Evolutionary conservation across 1,140 invertebrate species (phyloP), one percentile per base, ranked within the genome.

Genomic region (Ladona fulva): DNA sequence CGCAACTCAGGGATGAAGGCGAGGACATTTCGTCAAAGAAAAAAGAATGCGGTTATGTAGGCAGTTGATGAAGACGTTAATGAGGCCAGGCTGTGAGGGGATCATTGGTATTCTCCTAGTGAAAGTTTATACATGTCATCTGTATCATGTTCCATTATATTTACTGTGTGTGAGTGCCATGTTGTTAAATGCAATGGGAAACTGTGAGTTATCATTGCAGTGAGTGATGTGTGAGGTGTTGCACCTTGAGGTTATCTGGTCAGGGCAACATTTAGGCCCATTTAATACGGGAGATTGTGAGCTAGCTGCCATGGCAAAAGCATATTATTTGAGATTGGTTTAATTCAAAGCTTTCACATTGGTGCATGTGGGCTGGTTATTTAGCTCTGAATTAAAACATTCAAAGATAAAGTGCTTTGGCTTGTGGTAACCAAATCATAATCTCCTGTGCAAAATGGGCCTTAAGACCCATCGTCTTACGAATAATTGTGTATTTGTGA

Each of bases 11-110:
- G 52, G 52, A 66, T 66, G 52, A 66, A 66, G 52, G 52, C 16
- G 52, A 66, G 52, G 52, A 66, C 52, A 66, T 66, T 66, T 66
- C 52, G 52, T 66, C 52, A 66, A 66, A 66, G 52, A 22, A 66
- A 66, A 66, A 66, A 66, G 52, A 66, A 66, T 66, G 52, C 52
- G 52, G 52, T 66, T 16, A 19, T 22, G 14, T 66, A 66, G 52
- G 52, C 16, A 66, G 52, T 66, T 66, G 52, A 66, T 66, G 52
- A 22, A 22, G 52, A 22, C 52, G 14, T 16, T 66, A 6, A 19
- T 22, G 52, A 66, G 52, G 52, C 52, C 52, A 66, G 52, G 52
- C 52, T 66, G 52, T 66, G 52, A 66, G 52, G 29, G 8, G 52
- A 66, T 66, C 16, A 22, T 66, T 66, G n/a, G n/a, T 66, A 66